Evolutionary conservation across 1,140 invertebrate genomes (phyloP), one percentile per base, ranked within the genome.

Genomic region (Heliconius hewitsoni): DNA sequence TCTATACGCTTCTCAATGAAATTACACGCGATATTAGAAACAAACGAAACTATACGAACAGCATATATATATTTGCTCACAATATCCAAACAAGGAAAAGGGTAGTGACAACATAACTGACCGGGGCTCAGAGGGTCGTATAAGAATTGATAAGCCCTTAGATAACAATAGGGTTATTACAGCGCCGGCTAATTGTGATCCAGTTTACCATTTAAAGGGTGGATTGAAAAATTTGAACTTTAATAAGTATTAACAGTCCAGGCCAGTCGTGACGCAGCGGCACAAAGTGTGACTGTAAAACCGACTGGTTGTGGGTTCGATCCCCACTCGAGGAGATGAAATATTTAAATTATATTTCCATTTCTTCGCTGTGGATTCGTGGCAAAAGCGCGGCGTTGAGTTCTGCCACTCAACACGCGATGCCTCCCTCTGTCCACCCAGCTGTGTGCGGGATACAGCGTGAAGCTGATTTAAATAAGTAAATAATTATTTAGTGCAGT

Each of bases 141-240:
- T 60, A 46, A 39, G 30, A 37, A 71, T 76, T 76, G 74, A 76
- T 76, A 76, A 76, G 66, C 55, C 55, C 74, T 66, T 76, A 71
- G 57, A 30, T 66, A 60, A 75, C 55, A 75, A 75, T 75, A 52
- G 55, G 30, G 42, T 60, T 66, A 66, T 57, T 66, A 66, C 23
- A 66, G 60, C 27, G 39, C 27, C 34, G 19, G 57, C 42, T 76
- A 71, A 76, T 76, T 71, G 13, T 70, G 57, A 39, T 42, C 66
- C 46, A 71, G 23, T 76, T 18, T 37, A 70, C n/a, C n/a, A 27
- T 76, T 76, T 76, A 34, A 46, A 46, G 60, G 60, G 6, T 76
- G 37, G 18, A 52, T 66, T 66, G 19, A n/a, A 23, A 39, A 60
- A 39, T 13, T 60, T 75, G 1, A 72, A 42, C 23, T 72, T 42